A percentile compares a stretch with the other conserved stretches of the same genome.
phyloP scores from a whole-genome alignment of 1,140 invertebrate species.

The Cotesia chilonis region DNA sequence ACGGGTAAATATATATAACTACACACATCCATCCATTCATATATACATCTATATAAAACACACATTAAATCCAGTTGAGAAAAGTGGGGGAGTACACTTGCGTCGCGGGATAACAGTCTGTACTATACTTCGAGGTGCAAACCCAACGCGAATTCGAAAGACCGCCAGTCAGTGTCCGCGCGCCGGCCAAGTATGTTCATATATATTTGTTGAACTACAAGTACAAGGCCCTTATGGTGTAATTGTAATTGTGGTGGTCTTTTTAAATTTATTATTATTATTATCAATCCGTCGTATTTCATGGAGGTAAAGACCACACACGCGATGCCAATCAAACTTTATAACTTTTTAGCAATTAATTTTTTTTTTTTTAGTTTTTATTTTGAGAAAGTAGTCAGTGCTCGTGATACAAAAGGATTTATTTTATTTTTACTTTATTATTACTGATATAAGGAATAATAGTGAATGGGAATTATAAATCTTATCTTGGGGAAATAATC shows the following conservation, averaged over 20 bases:
- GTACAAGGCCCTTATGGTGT: too few species aligned
- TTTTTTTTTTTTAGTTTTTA: too few species aligned
- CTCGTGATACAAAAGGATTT: too few species aligned
- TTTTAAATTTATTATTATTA: conserved; percentile 7
- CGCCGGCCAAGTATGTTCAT: conserved; percentile 50
- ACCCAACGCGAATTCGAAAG: conserved; percentile 63
- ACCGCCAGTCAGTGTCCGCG: conserved; percentile 61
- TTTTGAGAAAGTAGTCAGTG: too few species aligned
- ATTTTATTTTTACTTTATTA: too few species aligned
- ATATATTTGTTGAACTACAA: conserved; percentile 17
- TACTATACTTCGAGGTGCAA: conserved; percentile 53
- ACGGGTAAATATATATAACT: conserved; percentile 5
- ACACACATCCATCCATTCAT: too few species aligned
- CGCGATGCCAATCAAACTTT: conserved; percentile 15
- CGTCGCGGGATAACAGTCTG: conserved; percentile 54
- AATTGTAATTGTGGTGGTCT: too few species aligned
- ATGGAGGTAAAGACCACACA: conserved; percentile 1
- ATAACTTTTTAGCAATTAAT: neutral
- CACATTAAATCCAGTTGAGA: conserved; percentile 15
- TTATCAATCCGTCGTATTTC: neutral
- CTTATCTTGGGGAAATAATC: too few species aligned
- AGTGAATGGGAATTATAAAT: too few species aligned
- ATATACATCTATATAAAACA: too few species aligned
- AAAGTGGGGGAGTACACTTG: conserved; percentile 40
- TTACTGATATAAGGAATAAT: too few species aligned